These are phyloP conservation scores for Rostratula benghalensis DNA, from an alignment of 2,113 vertebrate genomes.

Conservation along the genomic window DNA sequence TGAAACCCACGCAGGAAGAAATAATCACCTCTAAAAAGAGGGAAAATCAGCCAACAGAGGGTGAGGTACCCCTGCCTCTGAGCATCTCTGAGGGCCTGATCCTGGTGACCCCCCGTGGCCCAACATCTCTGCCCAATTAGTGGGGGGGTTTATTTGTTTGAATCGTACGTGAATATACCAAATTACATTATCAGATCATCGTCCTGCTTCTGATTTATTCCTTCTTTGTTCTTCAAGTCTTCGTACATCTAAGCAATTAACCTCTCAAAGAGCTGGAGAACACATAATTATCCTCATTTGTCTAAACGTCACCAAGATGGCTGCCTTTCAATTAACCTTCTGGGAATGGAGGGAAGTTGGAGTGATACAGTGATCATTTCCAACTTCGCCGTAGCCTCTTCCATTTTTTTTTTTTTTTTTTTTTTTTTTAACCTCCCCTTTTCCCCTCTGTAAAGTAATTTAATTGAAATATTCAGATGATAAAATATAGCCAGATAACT, in stretches of 20 bases:
- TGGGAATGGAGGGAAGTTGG: constrained; percentile 79
- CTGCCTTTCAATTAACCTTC: constrained; percentile 86
- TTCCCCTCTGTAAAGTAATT: constrained; percentile 65
- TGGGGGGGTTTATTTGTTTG: constrained; percentile 76
- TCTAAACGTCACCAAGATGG: constrained; percentile 83
- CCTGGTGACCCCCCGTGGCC: neutral
- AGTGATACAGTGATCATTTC: constrained; percentile 82
- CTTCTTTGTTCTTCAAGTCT: constrained; percentile 81
- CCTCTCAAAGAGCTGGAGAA: constrained; percentile 82
- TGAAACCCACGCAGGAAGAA: neutral
- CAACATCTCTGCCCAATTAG: constrained; percentile 59
- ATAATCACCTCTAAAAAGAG: neutral
- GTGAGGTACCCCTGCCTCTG: neutral
- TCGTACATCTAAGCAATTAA: constrained; percentile 84
- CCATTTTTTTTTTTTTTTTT: neutral
- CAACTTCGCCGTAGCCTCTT: constrained; percentile 71
- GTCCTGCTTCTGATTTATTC: constrained; percentile 79
- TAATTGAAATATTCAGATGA: constrained; percentile 80
- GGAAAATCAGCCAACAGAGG: neutral
- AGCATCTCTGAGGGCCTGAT: neutral
- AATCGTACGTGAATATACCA: constrained; percentile 73
- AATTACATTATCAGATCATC: constrained; percentile 79
- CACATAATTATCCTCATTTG: constrained; percentile 85
- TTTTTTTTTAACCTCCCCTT: neutral
- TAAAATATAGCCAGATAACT: constrained; percentile 74